Base-by-base conservation (phyloP, 2,888 invertebrate genomes). In the Gastracanthus pulcherrimus region DNA sequence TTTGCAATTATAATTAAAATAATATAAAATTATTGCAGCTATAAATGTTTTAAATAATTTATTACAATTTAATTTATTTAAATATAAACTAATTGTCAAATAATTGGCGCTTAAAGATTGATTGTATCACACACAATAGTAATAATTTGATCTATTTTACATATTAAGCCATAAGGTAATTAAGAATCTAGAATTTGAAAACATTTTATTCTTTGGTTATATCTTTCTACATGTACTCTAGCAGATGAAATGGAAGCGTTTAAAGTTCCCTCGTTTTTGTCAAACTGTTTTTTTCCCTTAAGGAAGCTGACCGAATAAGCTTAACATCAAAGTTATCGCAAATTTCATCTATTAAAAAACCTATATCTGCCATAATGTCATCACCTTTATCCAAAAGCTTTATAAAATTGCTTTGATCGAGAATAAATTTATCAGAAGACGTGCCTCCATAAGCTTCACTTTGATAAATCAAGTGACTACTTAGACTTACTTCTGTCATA, bases 401-500 rank as follows among this genome's bases (percentile, higher is more conserved):
- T n/a, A 82, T 55, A 13, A 82, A 76, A 26, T 36, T 75, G 76
- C 81, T 84, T 23, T 83, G 48, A 45, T 81, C 60, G 58, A 84
- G 84, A 23, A 85, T 81, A 13, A 34, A 13, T 19, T 45, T 76
- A 48, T 84, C 82, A n/a, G 71, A 71, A 36, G 62, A 26, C 77
- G 83, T 29, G 6, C 83, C 84, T 11, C 74, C 71, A 62, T 85
- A 87, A 3, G 81, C 76, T 76, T 84, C 81, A 58, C 85, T 87
- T 7, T 87, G 67, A 79, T 81, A 87, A 16, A 83, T 84, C 51
- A 87, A 85, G n/a, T 83, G 38, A n/a, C 86, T 87, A 31, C 79
- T 85, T n/a, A 87, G 87, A 36, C 86, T 84, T 7, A 87, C 83
- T 9, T 85, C 87, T 23, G 83, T 83, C 81, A 88, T 70, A 58